A percentile compares a stretch with the other conserved stretches of the same genome.
phyloP scores from a whole-genome alignment of 2,888 invertebrate genomes.

The Drosophila mimica region DNA sequence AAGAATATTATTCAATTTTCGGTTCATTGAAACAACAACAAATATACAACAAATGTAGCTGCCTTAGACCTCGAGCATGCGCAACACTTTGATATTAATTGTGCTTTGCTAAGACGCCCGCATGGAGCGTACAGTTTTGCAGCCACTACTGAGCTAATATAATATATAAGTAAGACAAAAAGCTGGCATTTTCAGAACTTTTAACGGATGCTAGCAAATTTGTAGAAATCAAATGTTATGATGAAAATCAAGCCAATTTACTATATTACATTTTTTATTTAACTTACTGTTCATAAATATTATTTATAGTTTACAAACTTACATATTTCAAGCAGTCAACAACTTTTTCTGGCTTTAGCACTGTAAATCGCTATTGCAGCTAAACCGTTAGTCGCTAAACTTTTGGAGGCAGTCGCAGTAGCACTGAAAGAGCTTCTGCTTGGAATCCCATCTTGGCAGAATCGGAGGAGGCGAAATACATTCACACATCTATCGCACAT shows the following conservation, averaged over 20 bases:
- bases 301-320: not conserved
- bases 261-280: not conserved
- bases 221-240: not conserved
- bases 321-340: not conserved
- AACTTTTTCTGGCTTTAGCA: not conserved
- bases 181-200: not conserved
- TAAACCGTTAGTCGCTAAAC: not conserved
- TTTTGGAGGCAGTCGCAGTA: not conserved
- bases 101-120: constrained; percentile 21
- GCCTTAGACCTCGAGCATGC: constrained; percentile 16
- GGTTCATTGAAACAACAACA: not conserved
- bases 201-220: not conserved
- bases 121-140: constrained; percentile 11
- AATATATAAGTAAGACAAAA: too few species aligned
- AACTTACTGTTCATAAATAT: not conserved
- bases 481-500: not conserved
- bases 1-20: not conserved
- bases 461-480: not conserved
- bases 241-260: not conserved
- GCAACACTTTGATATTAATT: constrained; percentile 13
- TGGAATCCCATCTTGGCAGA: not conserved
- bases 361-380: not conserved
- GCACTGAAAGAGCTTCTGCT: not conserved
- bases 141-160: rapidly evolving
- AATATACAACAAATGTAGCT: not conserved